phyloP scores from a whole-genome alignment of 2,113 vertebrate genomes.

The Lates calcarifer region DNA sequence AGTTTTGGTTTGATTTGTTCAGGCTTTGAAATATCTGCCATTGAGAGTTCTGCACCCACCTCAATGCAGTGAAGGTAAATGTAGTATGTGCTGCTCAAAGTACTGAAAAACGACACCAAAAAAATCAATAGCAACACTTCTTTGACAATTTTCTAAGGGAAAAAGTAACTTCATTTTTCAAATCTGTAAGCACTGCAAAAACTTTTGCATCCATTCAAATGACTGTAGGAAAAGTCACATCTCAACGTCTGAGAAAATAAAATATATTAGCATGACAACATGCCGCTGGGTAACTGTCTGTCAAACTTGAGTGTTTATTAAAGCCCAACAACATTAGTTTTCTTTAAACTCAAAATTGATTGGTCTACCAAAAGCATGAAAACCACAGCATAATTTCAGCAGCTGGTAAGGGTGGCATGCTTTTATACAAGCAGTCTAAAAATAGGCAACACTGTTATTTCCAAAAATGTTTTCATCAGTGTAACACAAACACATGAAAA shows the following conservation, averaged over 20 bases:
- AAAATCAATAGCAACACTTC: not conserved
- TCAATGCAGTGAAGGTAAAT: not conserved
- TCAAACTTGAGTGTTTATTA: not conserved
- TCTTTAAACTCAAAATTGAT: not conserved
- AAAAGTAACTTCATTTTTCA: not conserved
- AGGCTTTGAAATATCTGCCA: not conserved
- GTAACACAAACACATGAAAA: constrained; percentile 14
- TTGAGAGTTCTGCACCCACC: no score
- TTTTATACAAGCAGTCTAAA: not conserved
- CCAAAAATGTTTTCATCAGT: constrained; percentile 7
- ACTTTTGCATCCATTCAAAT: not conserved
- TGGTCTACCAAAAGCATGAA: not conserved
- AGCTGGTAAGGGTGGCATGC: not conserved
- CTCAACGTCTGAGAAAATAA: not conserved
- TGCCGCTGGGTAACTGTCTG: not conserved
- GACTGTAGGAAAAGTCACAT: not conserved
- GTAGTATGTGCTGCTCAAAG: not conserved
- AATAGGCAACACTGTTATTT: not conserved
- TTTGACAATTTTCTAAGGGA: no score
- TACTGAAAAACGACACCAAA: not conserved
- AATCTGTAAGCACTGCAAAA: not conserved
- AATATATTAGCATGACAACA: not conserved
- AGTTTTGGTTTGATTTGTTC: not conserved
- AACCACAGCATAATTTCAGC: not conserved
- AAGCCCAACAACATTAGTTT: not conserved